These are phyloP conservation scores for Thalassarche chlororhynchos DNA, from an alignment of 2,113 vertebrate species.

Conservation along the genomic window DNA sequence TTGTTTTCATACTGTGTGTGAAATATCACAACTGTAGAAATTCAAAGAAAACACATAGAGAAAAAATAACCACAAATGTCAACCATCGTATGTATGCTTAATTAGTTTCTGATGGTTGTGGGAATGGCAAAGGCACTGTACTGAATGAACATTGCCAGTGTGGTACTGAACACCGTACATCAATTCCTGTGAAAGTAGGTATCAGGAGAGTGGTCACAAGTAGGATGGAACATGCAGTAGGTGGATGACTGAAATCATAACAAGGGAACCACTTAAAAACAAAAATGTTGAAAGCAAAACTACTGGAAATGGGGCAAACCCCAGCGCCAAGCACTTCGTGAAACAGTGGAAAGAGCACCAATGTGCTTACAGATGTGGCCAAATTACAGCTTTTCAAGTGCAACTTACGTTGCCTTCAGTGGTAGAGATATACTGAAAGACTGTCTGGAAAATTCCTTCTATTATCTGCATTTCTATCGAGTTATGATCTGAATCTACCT, in stretches of 20 bases:
- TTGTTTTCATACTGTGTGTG: background rate
- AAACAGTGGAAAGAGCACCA: background rate
- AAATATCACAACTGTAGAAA: background rate
- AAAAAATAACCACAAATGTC: background rate
- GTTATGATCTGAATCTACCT: background rate
- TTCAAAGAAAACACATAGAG: background rate
- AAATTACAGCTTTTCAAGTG: background rate
- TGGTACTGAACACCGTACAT: accelerated
- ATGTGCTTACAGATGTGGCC: background rate
- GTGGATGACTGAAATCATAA: background rate
- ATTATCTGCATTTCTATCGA: background rate
- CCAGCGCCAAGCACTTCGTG: background rate
- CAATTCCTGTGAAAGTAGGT: background rate
- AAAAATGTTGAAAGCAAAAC: background rate
- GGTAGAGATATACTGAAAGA: background rate
- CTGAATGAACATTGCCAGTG: background rate
- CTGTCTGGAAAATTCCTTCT: background rate
- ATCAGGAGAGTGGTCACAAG: background rate
- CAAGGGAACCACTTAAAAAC: background rate
- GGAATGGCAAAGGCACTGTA: background rate
- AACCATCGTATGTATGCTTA: background rate
- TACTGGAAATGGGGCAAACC: background rate
- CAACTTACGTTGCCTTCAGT: background rate
- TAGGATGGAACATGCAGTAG: background rate
- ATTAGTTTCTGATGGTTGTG: background rate